phyloP scores from a whole-genome alignment of 1,140 invertebrate genomes.

The Leptinotarsa texana region DNA sequence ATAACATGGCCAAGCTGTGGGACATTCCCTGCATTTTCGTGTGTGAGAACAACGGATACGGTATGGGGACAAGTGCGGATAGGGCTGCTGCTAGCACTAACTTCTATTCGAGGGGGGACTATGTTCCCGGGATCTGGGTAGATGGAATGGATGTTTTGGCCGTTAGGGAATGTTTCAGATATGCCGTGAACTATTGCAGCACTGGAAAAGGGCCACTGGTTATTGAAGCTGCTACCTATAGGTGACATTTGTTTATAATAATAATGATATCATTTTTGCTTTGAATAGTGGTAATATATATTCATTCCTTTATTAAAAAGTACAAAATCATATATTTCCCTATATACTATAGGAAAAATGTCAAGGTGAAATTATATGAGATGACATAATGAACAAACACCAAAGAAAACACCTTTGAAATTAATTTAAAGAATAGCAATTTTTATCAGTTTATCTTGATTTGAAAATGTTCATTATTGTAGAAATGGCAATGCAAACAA shows the following conservation, averaged over 20 bases:
- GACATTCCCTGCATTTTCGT: constrained; percentile 92
- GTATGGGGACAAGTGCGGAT: constrained; percentile 93
- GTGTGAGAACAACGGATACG: constrained; percentile 98
- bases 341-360: no score
- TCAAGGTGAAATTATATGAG: no score
- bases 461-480: no score
- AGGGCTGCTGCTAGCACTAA: constrained; percentile 85
- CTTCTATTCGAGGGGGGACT: constrained; percentile 93
- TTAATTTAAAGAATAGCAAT: no score
- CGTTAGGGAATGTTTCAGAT: constrained; percentile 85
- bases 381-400: no score
- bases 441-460: no score
- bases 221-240: constrained; percentile 78
- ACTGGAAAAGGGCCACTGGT: constrained; percentile 85
- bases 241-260: constrained; percentile 46
- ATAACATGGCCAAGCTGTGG: constrained; percentile 88
- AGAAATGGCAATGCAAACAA: no score
- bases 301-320: no score
- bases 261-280: neutral
- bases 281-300: no score
- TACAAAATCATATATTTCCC: no score
- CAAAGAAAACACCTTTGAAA: no score
- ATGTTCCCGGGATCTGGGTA: constrained; percentile 89
- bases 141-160: constrained; percentile 98
- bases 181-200: constrained; percentile 78